Base-by-base conservation (phyloP, 2,797 vertebrate genomes). In the Heliangelus exortis region DNA sequence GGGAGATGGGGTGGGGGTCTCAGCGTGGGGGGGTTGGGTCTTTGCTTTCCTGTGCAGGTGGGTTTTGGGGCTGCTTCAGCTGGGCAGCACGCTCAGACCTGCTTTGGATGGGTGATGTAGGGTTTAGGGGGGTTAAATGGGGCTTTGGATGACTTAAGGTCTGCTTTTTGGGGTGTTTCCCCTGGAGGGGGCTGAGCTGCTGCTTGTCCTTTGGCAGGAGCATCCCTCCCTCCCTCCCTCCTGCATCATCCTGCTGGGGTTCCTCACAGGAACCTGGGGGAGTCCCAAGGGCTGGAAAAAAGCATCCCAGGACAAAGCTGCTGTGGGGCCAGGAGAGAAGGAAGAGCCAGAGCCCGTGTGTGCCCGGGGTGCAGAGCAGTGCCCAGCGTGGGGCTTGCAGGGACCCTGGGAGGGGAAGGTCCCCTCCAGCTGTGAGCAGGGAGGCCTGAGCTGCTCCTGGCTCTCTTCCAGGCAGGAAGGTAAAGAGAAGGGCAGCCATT, bases 401-500 rank as follows among this genome's bases (percentile, higher is more conserved):
- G 48, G 92, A 22, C 94, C 91, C 67, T 2, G 82, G 96, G 91
- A 81, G 79, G 83, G 87, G 93, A 97, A 97, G 94, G 96, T 73
- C 79, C 97, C 93, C 84, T 97, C 97, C 98, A 97, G 98, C 97
- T 98, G 98, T 97, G 92, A 95, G 39, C 50, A 8, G 84, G 76
- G 73, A 93, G 78, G 92, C 84, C 39, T 36, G 96, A 95, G 96
- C 77, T 28, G 93, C 93, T 87, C 86, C 95, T 96, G 94, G 91
- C 93, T 82, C 67, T 71, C 71, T 61, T 96, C 96, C 95, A 93
- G 92, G 96, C 91, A 94, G 96, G 96, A 94, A 96, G 94, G 96
- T 94, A 84, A 94, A 89, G 88, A 58, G 90, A 61, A 95, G 95
- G 89, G 93, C 96, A 96, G 79, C 89, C 78, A 13, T 53, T 95